phyloP scores from a whole-genome alignment of 2,113 vertebrate species.

The Corythaixoides concolor region DNA sequence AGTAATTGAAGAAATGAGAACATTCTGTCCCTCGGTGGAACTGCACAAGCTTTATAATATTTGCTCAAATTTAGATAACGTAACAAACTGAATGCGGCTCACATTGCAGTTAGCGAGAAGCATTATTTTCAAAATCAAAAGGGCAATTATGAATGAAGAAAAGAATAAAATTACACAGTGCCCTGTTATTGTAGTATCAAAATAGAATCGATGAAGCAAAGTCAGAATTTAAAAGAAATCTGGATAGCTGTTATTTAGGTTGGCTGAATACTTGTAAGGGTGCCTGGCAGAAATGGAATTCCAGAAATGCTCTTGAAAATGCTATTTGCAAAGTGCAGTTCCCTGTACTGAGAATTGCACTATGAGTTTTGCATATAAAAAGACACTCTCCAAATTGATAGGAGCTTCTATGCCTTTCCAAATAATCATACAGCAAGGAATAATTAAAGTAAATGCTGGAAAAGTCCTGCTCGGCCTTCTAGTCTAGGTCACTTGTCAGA shows the following conservation, averaged over 20 bases:
- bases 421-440: neutral
- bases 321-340: constrained; percentile 39
- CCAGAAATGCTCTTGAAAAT: constrained; percentile 29
- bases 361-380: constrained; percentile 30
- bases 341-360: neutral
- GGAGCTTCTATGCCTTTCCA: neutral
- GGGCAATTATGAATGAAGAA: constrained; percentile 66
- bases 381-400: neutral
- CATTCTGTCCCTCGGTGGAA: constrained; percentile 37
- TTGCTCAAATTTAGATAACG: constrained; percentile 65
- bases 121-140: constrained; percentile 71
- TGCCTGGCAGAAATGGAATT: constrained; percentile 30
- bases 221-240: constrained; percentile 1
- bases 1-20: constrained; percentile 60
- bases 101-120: constrained; percentile 49
- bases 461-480: neutral
- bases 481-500: neutral
- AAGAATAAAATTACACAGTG: constrained; percentile 47
- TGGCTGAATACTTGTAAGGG: neutral
- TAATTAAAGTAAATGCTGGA: neutral
- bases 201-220: constrained; percentile 32
- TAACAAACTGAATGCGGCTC: constrained; percentile 61
- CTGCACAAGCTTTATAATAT: constrained; percentile 16
- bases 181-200: constrained; percentile 34
- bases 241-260: constrained; percentile 12